Percentiles rank a stretch among this genome's conserved stretches.
Evolutionary conservation across 1,140 invertebrate genomes (phyloP).

Genomic region (Drosophila busckii): DNA sequence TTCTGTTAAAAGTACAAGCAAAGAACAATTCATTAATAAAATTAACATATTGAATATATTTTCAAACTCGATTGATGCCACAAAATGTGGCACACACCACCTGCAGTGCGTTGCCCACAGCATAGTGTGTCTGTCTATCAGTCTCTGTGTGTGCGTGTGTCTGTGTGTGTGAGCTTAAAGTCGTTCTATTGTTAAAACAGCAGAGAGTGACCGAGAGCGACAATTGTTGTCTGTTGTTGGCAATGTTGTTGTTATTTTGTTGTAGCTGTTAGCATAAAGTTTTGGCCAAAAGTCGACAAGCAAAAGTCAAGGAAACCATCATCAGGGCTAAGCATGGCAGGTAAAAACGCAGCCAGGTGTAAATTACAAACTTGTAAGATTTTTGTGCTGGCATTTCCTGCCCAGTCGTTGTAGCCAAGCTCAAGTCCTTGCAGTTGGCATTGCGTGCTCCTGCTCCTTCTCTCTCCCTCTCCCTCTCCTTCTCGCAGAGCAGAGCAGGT

Average conservation of each 20-base stretch:
- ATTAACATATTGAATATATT: too few relatives aligned
- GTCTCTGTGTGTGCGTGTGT: background rate
- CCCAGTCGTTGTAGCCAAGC: background rate
- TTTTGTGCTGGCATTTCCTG: conserved; percentile 63
- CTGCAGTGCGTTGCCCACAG: background rate
- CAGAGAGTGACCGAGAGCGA: too few relatives aligned
- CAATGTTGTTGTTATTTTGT: too few relatives aligned
- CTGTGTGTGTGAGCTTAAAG: conserved; percentile 14
- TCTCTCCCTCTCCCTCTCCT: background rate
- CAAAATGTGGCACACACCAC: background rate
- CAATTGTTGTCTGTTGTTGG: too few relatives aligned
- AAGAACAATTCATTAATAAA: too few relatives aligned
- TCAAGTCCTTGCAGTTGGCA: too few relatives aligned
- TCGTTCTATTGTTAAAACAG: too few relatives aligned
- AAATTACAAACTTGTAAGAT: conserved; percentile 69
- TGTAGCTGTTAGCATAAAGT: too few relatives aligned
- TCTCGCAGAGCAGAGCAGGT: conserved; percentile 27
- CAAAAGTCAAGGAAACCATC: conserved; percentile 7
- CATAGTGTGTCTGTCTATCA: background rate
- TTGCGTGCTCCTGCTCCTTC: background rate
- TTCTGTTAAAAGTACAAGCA: too few relatives aligned
- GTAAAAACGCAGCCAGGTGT: conserved; percentile 61
- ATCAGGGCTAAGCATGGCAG: conserved; percentile 3
- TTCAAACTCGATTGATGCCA: too few relatives aligned
- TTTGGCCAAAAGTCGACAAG: too few relatives aligned